These are phyloP conservation scores for Sitta europaea DNA, from an alignment of 2,113 vertebrate genomes.

Conservation along the genomic window DNA sequence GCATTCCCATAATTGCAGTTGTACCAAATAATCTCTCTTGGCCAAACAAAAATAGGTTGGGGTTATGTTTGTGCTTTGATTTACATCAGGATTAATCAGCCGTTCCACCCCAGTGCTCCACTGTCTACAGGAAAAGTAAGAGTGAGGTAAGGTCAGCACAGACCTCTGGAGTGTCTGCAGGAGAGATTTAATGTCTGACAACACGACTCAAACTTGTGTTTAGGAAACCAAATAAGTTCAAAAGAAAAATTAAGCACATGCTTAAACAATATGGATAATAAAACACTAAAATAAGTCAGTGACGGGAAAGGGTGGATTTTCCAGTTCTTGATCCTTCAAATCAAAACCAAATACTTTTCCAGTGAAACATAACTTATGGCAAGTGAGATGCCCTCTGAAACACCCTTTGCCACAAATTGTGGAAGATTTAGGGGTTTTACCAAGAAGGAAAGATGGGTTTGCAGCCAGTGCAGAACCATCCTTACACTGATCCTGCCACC, in stretches of 20 bases:
- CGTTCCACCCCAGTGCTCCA: neutral
- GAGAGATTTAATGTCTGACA: slow-evolving; percentile 29
- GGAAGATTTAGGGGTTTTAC: neutral
- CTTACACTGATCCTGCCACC: neutral
- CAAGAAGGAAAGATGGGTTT: neutral
- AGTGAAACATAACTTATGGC: neutral
- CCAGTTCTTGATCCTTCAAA: neutral
- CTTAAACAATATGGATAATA: neutral
- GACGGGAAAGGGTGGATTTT: neutral
- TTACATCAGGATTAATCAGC: slow-evolving; percentile 21
- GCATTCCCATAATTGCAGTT: neutral
- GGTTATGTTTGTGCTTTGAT: slow-evolving; percentile 5
- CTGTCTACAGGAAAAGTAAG: neutral
- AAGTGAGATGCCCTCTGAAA: neutral
- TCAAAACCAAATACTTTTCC: neutral
- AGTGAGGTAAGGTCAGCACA: slow-evolving; percentile 16
- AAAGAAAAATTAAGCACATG: neutral
- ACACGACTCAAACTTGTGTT: neutral
- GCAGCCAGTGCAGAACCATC: neutral
- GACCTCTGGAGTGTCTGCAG: neutral
- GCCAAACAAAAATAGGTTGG: neutral
- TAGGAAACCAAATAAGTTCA: neutral
- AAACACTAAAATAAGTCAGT: neutral
- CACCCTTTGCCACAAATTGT: neutral
- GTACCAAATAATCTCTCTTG: neutral